Evolutionary conservation across 2,888 invertebrate species (phyloP), one percentile per base, ranked within the genome.

Genomic region (Nebria brevicollis): DNA sequence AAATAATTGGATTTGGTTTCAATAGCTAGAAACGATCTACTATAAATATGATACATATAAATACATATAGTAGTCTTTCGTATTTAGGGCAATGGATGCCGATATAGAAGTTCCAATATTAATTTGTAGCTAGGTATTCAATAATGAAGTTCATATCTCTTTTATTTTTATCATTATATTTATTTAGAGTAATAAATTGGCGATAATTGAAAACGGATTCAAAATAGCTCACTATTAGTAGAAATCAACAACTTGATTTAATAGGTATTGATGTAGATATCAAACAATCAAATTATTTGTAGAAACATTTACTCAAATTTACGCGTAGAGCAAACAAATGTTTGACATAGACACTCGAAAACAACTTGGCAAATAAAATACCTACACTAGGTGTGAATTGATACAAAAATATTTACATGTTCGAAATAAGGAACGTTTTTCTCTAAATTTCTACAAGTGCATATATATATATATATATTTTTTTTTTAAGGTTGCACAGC

Each of bases 361-460:
- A 54, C 54, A 54, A 54, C 54, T 70, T 77, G 25, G 42, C 76
- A 25, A 77, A 77, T 77, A 77, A 72, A n/a, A n/a, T n/a, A n/a
- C n/a, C n/a, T n/a, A n/a, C n/a, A 77, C 72, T 72, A 77, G 66
- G 78, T 66, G 73, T 66, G 34, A 77, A 77, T 64, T 34, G 78
- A 74, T 74, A 74, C 20, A 74, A 42, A 73, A 78, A 78, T 78
- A 70, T 78, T 78, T 78, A 78, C 78, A 42, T 78, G 72, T 76
- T 54, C 54, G 7, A 54, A 54, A 54, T 3, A 54, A 54, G 54
- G 2, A 13, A 54, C 8, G 54, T 7, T 11, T 54, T 8, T 54
- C 54, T 54, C 8, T 54, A 54, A 54, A 54, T 54, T 54, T 7
- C 54, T 54, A 54, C 54, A 77, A 64, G 6, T 74, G 78, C 73